A percentile compares a stretch with the other conserved stretches of the same genome.
Evolutionary conservation across 2,113 vertebrate genomes (phyloP).

Genomic region (Hydropotes inermis): DNA sequence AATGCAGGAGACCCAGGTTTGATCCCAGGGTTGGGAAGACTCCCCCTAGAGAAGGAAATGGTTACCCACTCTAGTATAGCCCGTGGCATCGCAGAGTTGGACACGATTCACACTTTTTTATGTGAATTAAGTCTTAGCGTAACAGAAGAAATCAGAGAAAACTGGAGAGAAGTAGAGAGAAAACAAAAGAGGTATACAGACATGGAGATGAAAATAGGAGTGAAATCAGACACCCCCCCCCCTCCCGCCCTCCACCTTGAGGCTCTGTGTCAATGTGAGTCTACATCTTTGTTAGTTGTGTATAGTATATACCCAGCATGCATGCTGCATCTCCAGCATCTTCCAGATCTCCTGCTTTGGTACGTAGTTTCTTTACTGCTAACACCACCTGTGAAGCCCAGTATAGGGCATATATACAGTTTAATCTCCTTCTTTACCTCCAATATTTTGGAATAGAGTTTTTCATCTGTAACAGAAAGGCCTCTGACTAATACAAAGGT

Average conservation of each 20-base stretch:
- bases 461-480: not conserved
- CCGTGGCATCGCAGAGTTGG: not conserved
- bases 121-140: not conserved
- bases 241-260: rapidly evolving
- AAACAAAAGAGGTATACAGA: not conserved
- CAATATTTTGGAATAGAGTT: not conserved
- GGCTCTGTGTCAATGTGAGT: not conserved
- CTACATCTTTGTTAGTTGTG: not conserved
- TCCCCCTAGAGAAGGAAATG: not conserved
- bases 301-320: not conserved
- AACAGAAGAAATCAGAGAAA: not conserved
- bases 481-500: not conserved
- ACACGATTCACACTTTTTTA: not conserved
- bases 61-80: not conserved
- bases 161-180: not conserved
- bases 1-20: not conserved
- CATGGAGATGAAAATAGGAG: not conserved
- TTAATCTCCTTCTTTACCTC: not conserved
- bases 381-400: not conserved
- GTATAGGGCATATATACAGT: not conserved
- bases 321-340: not conserved
- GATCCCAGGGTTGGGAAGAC: not conserved
- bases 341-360: not conserved
- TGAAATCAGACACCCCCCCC: not conserved
- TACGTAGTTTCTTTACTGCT: not conserved